Evolutionary conservation across 2,113 vertebrate species (phyloP).

Genomic region (pig (Sus scrofa)): DNA sequence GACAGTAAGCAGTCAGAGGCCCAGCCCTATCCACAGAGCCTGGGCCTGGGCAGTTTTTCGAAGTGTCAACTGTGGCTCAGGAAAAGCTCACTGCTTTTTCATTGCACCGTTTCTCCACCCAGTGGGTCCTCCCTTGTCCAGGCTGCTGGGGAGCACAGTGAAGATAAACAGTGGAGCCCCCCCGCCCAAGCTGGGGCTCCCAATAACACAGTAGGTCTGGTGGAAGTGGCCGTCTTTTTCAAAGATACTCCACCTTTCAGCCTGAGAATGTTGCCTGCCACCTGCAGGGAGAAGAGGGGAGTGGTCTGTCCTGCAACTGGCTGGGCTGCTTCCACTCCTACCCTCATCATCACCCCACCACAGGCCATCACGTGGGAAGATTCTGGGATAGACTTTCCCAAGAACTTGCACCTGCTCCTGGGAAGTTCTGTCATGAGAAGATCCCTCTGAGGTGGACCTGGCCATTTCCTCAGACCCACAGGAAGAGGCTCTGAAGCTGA

Average conservation of each 20-base stretch:
- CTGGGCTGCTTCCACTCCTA: slow-evolving; percentile 64
- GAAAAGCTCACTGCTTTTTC: background rate
- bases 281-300: slow-evolving; percentile 71
- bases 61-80: background rate
- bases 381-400: background rate
- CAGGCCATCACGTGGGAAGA: background rate
- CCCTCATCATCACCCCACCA: background rate
- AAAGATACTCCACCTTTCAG: slow-evolving; percentile 75
- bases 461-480: background rate
- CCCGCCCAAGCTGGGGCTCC: slow-evolving; percentile 52
- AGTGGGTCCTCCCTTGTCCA: slow-evolving; percentile 10
- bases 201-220: slow-evolving; percentile 73
- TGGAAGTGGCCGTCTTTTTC: slow-evolving; percentile 84
- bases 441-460: background rate
- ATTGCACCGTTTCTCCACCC: background rate
- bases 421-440: background rate
- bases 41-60: background rate
- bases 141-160: background rate
- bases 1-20: too few species aligned
- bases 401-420: background rate
- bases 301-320: background rate
- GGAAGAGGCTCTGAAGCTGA: background rate
- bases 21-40: background rate
- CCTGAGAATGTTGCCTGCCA: slow-evolving; percentile 74
- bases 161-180: slow-evolving; percentile 56